These are phyloP conservation scores for Stichopus chloronotus DNA, from an alignment of 35 echinoderm and acorn worm species.

Conservation along the genomic window DNA sequence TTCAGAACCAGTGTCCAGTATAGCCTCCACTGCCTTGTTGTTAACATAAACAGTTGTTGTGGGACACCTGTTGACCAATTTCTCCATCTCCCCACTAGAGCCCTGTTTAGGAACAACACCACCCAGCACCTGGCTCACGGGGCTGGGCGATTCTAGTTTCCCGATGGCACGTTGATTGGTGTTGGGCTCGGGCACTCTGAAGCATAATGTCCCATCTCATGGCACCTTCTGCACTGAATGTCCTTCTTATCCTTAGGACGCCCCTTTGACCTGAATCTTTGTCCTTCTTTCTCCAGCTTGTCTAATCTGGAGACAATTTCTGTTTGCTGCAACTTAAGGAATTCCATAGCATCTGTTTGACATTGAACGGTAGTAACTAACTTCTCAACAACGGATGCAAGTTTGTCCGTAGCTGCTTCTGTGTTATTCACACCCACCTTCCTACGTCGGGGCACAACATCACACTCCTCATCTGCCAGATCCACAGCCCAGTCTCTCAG, in stretches of 20 bases:
- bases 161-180: background rate
- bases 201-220: slow-evolving; percentile 16
- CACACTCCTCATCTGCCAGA: background rate
- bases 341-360: slow-evolving; percentile 6
- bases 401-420: background rate
- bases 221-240: slow-evolving; percentile 17
- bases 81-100: background rate
- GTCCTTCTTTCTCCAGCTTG: background rate
- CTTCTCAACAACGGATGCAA: background rate
- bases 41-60: slow-evolving; percentile 7
- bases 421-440: background rate
- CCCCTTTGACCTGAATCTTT: background rate
- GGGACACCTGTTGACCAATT: background rate
- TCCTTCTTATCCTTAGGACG: background rate
- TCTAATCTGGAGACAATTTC: background rate
- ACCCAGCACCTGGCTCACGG: slow-evolving; percentile 42
- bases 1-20: slow-evolving; percentile 54
- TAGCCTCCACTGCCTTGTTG: background rate
- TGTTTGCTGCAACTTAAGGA: background rate
- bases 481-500: slow-evolving; percentile 52
- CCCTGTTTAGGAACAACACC: slow-evolving; percentile 6
- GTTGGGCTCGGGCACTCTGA: background rate
- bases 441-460: background rate
- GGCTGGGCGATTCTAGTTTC: background rate
- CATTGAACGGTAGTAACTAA: background rate